phyloP scores from a whole-genome alignment of 2,113 vertebrate species.

The Eulemur rufifrons region DNA sequence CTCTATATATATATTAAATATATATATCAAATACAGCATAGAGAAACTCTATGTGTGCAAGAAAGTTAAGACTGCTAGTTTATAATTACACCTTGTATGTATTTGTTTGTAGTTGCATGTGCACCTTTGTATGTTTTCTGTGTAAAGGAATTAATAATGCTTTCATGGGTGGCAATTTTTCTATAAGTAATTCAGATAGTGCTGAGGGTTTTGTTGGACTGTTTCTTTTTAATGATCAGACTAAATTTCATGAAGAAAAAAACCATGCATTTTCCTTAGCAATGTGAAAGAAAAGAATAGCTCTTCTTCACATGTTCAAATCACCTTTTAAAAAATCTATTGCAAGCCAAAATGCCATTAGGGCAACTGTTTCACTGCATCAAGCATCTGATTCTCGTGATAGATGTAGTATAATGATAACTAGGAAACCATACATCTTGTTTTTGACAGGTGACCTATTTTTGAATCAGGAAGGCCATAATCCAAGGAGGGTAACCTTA shows the following conservation, averaged over 20 bases:
- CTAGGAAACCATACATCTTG: not conserved
- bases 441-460: constrained; percentile 33
- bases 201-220: not conserved
- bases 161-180: not conserved
- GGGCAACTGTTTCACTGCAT: not conserved
- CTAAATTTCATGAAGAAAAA: not conserved
- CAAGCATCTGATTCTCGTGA: not conserved
- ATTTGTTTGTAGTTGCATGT: not conserved
- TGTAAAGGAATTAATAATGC: not conserved
- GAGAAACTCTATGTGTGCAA: not conserved
- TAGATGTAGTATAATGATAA: not conserved
- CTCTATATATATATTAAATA: no score
- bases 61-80: not conserved
- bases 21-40: not conserved
- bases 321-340: not conserved
- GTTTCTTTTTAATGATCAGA: not conserved
- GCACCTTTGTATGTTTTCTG: not conserved
- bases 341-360: not conserved
- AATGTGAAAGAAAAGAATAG: not conserved
- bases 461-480: not conserved
- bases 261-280: not conserved
- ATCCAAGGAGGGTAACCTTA: not conserved
- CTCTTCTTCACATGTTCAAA: not conserved
- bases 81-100: not conserved
- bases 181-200: not conserved